phyloP scores from a whole-genome alignment of 2,113 vertebrate genomes.

The Ceyx cyanopectus region DNA sequence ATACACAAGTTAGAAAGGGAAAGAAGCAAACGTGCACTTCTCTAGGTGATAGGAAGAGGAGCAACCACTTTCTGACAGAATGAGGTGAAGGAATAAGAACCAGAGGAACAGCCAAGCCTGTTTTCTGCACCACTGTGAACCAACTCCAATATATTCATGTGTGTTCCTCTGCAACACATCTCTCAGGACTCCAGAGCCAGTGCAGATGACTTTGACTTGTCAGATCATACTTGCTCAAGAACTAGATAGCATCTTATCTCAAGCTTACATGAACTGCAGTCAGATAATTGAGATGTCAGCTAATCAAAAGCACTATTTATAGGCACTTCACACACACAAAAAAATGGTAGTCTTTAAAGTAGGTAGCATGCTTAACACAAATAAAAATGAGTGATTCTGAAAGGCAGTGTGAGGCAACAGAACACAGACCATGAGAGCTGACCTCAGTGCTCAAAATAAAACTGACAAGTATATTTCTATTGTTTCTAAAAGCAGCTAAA shows the following conservation, averaged over 20 bases:
- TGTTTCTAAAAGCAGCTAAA: background rate
- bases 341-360: background rate
- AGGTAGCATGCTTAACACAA: background rate
- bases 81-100: conserved; percentile 5
- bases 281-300: background rate
- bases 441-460: background rate
- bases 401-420: background rate
- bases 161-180: background rate
- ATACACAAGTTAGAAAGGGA: background rate
- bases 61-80: conserved; percentile 35
- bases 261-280: background rate
- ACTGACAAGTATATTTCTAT: background rate
- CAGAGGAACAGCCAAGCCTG: background rate
- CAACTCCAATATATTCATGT: background rate
- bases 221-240: background rate
- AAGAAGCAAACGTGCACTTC: background rate
- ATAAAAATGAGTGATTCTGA: background rate
- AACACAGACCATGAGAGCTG: background rate
- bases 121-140: background rate
- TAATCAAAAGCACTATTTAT: conserved; percentile 25
- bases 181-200: background rate
- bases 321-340: background rate
- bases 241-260: background rate
- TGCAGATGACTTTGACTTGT: background rate
- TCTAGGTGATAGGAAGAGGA: background rate